A percentile compares a stretch with the other conserved stretches of the same genome.
Evolutionary conservation across 2,888 invertebrate genomes (phyloP).

Genomic region (Polydrusus cervinus): DNA sequence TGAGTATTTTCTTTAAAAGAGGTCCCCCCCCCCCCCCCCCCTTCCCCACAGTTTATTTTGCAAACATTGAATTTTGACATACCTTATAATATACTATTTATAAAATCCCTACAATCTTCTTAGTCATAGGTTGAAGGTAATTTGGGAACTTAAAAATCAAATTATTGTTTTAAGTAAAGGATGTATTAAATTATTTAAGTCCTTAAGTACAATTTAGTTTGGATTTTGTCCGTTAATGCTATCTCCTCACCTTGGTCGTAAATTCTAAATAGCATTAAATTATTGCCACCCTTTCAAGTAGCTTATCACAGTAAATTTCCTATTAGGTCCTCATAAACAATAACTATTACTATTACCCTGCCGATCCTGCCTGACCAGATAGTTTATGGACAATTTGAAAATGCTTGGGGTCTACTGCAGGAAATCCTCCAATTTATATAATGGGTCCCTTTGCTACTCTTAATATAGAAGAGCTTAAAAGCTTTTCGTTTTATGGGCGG

Average conservation of each 20-base stretch:
- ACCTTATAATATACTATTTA: too few relatives aligned
- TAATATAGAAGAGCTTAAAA: constrained; percentile 39
- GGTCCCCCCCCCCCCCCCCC: too few relatives aligned
- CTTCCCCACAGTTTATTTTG: too few relatives aligned
- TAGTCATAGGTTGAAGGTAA: too few relatives aligned
- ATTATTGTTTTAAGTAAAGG: too few relatives aligned
- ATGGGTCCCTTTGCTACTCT: constrained; percentile 39
- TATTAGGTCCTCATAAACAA: constrained; percentile 29
- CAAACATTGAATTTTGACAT: too few relatives aligned
- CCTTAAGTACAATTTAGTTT: constrained; percentile 10
- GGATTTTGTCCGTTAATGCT: constrained; percentile 1
- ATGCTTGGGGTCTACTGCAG: constrained; percentile 33
- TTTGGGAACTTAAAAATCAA: too few relatives aligned
- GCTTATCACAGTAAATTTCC: constrained; percentile 23
- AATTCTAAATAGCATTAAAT: constrained; percentile 15
- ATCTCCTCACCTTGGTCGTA: constrained; percentile 13
- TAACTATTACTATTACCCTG: constrained; percentile 37
- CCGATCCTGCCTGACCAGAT: constrained; percentile 28
- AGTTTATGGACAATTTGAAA: constrained; percentile 34
- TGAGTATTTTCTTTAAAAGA: too few relatives aligned
- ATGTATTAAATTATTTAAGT: too few relatives aligned
- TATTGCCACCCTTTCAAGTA: constrained; percentile 10
- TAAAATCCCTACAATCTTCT: too few relatives aligned
- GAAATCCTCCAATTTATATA: constrained; percentile 46
- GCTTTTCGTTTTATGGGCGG: constrained; percentile 34